Conservation (phyloP, 1,140 invertebrate species). For the Caenorhabditis latens region DNA sequence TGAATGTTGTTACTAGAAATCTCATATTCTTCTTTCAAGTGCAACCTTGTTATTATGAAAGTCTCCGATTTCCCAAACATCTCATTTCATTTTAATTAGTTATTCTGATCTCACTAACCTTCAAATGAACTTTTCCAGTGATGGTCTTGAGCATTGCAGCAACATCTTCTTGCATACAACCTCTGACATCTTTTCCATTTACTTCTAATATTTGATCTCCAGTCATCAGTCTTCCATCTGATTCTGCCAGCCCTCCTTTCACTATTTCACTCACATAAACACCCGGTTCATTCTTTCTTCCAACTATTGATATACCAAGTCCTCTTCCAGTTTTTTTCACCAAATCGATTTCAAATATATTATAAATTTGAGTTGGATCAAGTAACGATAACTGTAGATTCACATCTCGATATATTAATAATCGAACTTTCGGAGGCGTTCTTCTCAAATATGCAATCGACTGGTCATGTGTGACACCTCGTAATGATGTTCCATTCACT, state of each 20-base stretch:
- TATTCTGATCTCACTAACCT: conserved; percentile 65
- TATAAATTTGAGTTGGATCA: conserved; percentile 81
- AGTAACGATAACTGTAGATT: conserved; percentile 81
- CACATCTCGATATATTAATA: conserved; percentile 88
- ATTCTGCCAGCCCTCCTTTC: conserved; percentile 89
- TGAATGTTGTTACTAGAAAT: too few species aligned
- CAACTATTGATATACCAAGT: conserved; percentile 89
- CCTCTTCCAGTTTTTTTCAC: conserved; percentile 92
- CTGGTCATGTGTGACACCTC: conserved; percentile 82
- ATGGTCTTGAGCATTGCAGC: conserved; percentile 87
- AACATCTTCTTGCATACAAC: conserved; percentile 87
- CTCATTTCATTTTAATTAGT: too few species aligned
- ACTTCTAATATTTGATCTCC: conserved; percentile 92
- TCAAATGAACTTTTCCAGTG: conserved; percentile 72
- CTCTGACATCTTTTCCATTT: conserved; percentile 88
- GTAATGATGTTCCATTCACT: conserved; percentile 84
- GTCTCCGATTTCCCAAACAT: too few species aligned
- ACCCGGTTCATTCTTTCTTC: conserved; percentile 87
- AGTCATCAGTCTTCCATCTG: conserved; percentile 90
- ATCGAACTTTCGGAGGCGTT: conserved; percentile 84
- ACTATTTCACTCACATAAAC: conserved; percentile 96
- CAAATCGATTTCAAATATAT: conserved; percentile 89
- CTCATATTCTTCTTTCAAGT: too few species aligned
- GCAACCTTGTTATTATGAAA: too few species aligned
- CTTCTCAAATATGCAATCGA: conserved; percentile 84